Percentiles rank a stretch among this genome's conserved stretches.
phyloP scores from a whole-genome alignment of 2,113 vertebrate species.

The Spilogale gracilis region DNA sequence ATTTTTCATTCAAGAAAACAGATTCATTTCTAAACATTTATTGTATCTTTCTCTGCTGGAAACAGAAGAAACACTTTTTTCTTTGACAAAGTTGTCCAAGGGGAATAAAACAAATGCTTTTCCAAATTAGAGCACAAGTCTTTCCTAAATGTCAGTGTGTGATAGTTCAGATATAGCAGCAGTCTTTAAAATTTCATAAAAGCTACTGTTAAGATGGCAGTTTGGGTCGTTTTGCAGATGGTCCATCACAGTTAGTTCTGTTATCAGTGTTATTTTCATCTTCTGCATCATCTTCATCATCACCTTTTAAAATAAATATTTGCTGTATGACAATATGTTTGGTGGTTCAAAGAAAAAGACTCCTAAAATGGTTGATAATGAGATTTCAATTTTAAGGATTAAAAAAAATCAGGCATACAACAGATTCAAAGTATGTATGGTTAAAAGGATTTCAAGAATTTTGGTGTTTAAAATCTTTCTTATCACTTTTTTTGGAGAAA shows the following conservation, averaged over 20 bases:
- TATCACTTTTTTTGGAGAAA: not conserved
- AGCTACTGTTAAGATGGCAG: slow-evolving; percentile 64
- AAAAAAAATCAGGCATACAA: slow-evolving; percentile 35
- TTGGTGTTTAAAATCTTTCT: slow-evolving; percentile 28
- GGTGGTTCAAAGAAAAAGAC: slow-evolving; percentile 54
- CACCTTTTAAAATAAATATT: slow-evolving; percentile 85
- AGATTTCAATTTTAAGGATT: slow-evolving; percentile 50
- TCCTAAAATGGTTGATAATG: slow-evolving; percentile 20
- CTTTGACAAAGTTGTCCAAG: not conserved
- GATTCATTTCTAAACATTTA: slow-evolving; percentile 64
- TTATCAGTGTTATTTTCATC: slow-evolving; percentile 78
- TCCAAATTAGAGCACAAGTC: not conserved
- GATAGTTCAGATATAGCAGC: not conserved
- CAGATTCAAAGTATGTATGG: not conserved
- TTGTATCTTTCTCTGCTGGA: slow-evolving; percentile 52
- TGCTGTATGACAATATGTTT: slow-evolving; percentile 67
- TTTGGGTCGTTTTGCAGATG: slow-evolving; percentile 86
- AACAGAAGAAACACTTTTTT: slow-evolving; percentile 60
- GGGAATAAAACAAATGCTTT: not conserved
- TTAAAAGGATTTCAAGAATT: slow-evolving; percentile 51
- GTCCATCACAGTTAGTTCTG: slow-evolving; percentile 73
- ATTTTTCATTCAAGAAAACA: slow-evolving; percentile 62
- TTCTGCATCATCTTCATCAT: slow-evolving; percentile 79
- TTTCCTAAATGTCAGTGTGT: not conserved
- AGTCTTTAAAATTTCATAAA: not conserved